A percentile compares a stretch with the other conserved stretches of the same genome.
Conservation (phyloP, 2,888 invertebrate genomes). For the Ornithoptera alexandrae region DNA sequence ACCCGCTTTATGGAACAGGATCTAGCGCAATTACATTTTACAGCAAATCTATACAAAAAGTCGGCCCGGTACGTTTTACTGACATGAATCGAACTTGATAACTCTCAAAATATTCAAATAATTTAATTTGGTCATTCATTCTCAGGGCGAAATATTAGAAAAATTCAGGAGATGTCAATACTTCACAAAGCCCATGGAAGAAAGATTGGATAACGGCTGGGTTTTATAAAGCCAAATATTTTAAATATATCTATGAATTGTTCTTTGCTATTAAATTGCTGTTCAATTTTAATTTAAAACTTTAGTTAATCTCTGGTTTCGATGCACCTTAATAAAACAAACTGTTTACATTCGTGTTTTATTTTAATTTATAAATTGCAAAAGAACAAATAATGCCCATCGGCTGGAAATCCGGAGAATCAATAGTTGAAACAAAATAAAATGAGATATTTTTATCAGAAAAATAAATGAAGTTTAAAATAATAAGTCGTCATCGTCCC, state of each 20-base stretch:
- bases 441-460: background rate
- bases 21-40: slow-evolving; percentile 72
- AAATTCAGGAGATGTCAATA: slow-evolving; percentile 70
- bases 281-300: too few species aligned
- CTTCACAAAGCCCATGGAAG: slow-evolving; percentile 73
- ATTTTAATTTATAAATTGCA: too few species aligned
- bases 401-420: too few species aligned
- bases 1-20: slow-evolving; percentile 73
- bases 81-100: background rate
- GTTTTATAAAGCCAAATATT: slow-evolving; percentile 50
- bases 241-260: background rate
- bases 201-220: slow-evolving; percentile 70
- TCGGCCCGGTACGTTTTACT: slow-evolving; percentile 59
- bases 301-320: too few species aligned
- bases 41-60: slow-evolving; percentile 60
- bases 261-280: too few species aligned
- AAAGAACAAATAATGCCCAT: too few species aligned
- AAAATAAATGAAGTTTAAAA: slow-evolving; percentile 46
- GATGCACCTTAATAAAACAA: too few species aligned
- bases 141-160: slow-evolving; percentile 70
- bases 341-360: too few species aligned
- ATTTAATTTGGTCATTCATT: background rate
- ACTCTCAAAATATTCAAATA: background rate
- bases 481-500: slow-evolving; percentile 71
- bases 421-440: too few species aligned